Evolutionary conservation across 1,140 invertebrate species (phyloP), one percentile per base, ranked within the genome.

Genomic region (Triops longicaudatus): DNA sequence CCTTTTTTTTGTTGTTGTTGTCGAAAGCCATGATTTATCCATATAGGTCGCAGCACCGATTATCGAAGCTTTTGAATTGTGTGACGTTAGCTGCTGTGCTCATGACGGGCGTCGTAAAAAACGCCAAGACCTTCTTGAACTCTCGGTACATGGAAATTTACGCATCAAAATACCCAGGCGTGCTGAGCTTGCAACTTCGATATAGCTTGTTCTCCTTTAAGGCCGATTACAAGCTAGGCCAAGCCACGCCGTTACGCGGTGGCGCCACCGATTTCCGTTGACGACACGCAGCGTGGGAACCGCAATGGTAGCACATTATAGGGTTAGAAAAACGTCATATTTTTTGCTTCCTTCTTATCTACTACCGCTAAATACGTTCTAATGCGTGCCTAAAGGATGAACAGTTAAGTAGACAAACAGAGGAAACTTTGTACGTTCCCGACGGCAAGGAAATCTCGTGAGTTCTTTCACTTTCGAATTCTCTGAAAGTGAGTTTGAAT

Each of bases 71-170:
- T 37, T 63, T 63, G 50, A 63, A 63, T 63, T 63, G 50, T 22
- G 17, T 63, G 50, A 63, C 50, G 50, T 63, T 63, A 63, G 50
- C 50, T 63, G 50, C 14, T 63, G 50, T 22, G 50, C 50, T 63
- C 50, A 22, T 6, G 50, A 63, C 17, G 50, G 50, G 50, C 14
- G 50, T 63, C 50, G 50, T 63, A 63, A 63, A 63, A 44, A 63
- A 63, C 17, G 22, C 7, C 6, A n/a, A 17, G 50, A 63, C 50
- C 50, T 63, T 63, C 50, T 63, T 63, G 50, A 63, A 63, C 50
- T 63, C 50, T 63, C 50, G 14, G 50, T 63, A 63, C 50, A 17
- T 63, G 6, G 22, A 17, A 22, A 63, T 22, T 7, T n/a, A 63
- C 50, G 50, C 14, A 17, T 6, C 50, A 17, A 9, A 63, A 17